Evolutionary conservation across 53 echinoderm and acorn worm species (phyloP), one percentile per base, ranked within the genome.

Genomic region (Paelopatides confundens): DNA sequence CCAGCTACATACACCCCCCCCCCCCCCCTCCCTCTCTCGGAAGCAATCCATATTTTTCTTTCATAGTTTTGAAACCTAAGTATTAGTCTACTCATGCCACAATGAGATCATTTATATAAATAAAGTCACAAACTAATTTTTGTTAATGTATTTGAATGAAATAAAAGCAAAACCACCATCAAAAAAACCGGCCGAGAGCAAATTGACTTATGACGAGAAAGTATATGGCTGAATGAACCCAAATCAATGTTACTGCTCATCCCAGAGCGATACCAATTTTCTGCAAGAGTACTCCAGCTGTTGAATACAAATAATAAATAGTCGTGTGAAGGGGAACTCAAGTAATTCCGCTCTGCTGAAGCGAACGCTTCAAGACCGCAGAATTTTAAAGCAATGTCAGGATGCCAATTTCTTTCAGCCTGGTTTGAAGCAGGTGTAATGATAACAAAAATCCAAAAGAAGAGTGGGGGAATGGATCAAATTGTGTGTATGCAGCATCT

Each of bases 241-340:
- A 74, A 46, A 74, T 40, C 74, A 39, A 46, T 43, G 40, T 46
- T 27, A 46, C 23, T 26, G 47, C 46, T 74, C 74, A 28, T 74
- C 74, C 74, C 46, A 39, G 39, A 46, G 74, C 46, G 74, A 74
- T 74, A 74, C 74, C 39, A 74, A 74, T 74, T 74, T 74, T 74
- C 74, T 29, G 74, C 74, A 74, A 74, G 74, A 74, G 74, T 74
- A 74, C 74, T 24, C 35, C 74, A 74, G 74, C 74, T 74, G 70
- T 70, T 70, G 70, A 70, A 27, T 39, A 74, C 27, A 46, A 74
- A 74, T 47, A 74, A 74, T 21, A 74, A 74, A 74, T 74, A 74
- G 40, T 26, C 11, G 40, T 29, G 46, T 46, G 74, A 13, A 74
- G 74, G n/a, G 43, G 74, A 74, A 74, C 29, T 74, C 10, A 21